These are phyloP conservation scores for Thereva unica DNA, from an alignment of 2,888 invertebrate genomes.

Conservation along the genomic window DNA sequence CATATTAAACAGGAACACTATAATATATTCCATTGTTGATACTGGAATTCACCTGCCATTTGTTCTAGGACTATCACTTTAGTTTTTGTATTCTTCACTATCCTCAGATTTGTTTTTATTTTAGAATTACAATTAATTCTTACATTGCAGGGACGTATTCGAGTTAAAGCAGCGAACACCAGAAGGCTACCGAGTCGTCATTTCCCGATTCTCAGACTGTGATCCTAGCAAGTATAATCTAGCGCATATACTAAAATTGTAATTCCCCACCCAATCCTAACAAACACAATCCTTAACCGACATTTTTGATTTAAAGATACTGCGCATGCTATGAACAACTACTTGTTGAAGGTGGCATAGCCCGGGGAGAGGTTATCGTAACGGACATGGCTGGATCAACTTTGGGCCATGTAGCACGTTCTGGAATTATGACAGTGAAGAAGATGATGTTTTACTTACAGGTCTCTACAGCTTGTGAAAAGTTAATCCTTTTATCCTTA, in stretches of 20 bases:
- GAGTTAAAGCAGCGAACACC: conserved; percentile 61
- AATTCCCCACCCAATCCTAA: conserved; percentile 45
- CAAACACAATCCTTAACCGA: conserved; percentile 7
- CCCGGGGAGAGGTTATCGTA: conserved; percentile 65
- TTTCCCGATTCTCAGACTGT: conserved; percentile 61
- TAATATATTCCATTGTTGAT: no score
- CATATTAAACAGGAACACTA: no score
- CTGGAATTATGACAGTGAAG: conserved; percentile 67
- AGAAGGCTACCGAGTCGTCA: conserved; percentile 64
- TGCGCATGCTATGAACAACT: conserved; percentile 66
- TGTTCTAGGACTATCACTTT: no score
- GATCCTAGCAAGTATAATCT: conserved; percentile 66
- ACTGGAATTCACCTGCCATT: no score
- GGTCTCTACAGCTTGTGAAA: conserved; percentile 51
- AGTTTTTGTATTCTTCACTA: no score
- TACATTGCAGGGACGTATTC: conserved; percentile 54
- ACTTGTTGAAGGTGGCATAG: conserved; percentile 65
- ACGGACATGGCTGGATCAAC: conserved; percentile 67
- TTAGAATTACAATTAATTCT: not conserved
- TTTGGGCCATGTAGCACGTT: conserved; percentile 67
- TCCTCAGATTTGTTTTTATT: not conserved
- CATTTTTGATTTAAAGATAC: conserved; percentile 46
- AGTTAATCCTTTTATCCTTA: not conserved
- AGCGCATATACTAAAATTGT: conserved; percentile 60
- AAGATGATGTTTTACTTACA: conserved; percentile 72